phyloP scores from a whole-genome alignment of 1,140 invertebrate species.

The Drosophila ficusphila region DNA sequence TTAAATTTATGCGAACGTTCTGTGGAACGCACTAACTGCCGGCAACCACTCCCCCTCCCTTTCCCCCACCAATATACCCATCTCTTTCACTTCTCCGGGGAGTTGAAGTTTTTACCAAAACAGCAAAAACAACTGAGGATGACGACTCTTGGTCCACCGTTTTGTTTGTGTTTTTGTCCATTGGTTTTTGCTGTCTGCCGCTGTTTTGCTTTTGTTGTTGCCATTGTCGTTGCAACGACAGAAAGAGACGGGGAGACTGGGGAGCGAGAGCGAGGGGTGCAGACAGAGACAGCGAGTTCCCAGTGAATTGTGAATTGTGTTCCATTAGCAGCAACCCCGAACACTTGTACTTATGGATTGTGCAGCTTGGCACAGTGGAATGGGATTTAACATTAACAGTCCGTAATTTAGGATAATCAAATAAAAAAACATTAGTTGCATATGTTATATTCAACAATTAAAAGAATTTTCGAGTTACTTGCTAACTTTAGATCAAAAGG shows the following conservation, averaged over 20 bases:
- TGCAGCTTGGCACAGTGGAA: slow-evolving; percentile 28
- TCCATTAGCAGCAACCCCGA: slow-evolving; percentile 77
- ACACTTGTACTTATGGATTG: slow-evolving; percentile 45
- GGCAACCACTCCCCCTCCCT: slow-evolving; percentile 18
- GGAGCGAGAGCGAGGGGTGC: slow-evolving; percentile 8
- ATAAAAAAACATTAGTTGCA: too few species aligned
- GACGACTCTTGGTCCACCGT: slow-evolving; percentile 31
- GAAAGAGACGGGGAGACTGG: slow-evolving; percentile 4
- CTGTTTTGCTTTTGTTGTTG: slow-evolving; percentile 37
- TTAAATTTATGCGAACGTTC: slow-evolving; percentile 75
- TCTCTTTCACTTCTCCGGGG: slow-evolving; percentile 3
- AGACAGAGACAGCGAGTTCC: slow-evolving; percentile 30
- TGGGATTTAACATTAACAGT: too few species aligned
- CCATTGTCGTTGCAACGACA: slow-evolving; percentile 40
- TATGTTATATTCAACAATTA: too few species aligned
- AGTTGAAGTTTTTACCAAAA: slow-evolving; percentile 53
- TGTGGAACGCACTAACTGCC: slow-evolving; percentile 60
- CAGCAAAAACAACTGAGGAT: slow-evolving; percentile 24
- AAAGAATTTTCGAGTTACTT: too few species aligned
- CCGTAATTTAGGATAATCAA: background rate
- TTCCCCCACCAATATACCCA: background rate
- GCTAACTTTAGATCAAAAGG: too few species aligned
- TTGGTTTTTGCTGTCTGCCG: slow-evolving; percentile 46
- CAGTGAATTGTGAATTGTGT: slow-evolving; percentile 67
- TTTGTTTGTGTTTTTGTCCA: slow-evolving; percentile 29